These are phyloP conservation scores for Origma solitaria DNA, from an alignment of 2,113 vertebrate genomes.

Conservation along the genomic window DNA sequence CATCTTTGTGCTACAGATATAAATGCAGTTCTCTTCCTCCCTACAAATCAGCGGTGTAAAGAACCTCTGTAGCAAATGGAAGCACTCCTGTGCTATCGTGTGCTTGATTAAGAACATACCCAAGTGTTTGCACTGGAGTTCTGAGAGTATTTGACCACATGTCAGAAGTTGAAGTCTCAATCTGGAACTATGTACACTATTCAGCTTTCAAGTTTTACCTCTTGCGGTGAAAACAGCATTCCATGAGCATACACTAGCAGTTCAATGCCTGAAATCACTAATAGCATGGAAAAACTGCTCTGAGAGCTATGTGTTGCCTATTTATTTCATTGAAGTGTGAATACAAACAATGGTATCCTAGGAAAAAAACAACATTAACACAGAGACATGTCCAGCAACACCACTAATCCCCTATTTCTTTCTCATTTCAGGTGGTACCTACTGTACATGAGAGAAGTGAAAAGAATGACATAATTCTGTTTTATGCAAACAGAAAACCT, in stretches of 20 bases:
- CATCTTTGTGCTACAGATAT: neutral
- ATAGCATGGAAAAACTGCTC: neutral
- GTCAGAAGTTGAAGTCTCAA: neutral
- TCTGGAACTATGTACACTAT: neutral
- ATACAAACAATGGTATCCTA: neutral
- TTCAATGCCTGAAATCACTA: neutral
- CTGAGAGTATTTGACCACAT: neutral
- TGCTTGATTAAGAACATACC: neutral
- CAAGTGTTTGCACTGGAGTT: neutral
- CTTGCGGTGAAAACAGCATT: neutral
- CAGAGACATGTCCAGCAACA: neutral
- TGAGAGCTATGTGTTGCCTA: neutral
- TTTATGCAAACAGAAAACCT: neutral
- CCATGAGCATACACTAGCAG: neutral
- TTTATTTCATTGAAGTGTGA: neutral
- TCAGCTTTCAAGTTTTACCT: neutral
- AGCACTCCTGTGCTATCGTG: neutral
- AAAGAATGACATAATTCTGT: neutral
- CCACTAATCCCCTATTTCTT: neutral
- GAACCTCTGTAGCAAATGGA: neutral
- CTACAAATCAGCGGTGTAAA: neutral
- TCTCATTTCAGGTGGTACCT: neutral
- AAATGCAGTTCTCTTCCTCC: neutral
- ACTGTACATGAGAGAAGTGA: neutral
- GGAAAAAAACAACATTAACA: neutral